These are phyloP conservation scores for Manis pentadactyla DNA, from an alignment of 2,797 vertebrate genomes.

Conservation along the genomic window DNA sequence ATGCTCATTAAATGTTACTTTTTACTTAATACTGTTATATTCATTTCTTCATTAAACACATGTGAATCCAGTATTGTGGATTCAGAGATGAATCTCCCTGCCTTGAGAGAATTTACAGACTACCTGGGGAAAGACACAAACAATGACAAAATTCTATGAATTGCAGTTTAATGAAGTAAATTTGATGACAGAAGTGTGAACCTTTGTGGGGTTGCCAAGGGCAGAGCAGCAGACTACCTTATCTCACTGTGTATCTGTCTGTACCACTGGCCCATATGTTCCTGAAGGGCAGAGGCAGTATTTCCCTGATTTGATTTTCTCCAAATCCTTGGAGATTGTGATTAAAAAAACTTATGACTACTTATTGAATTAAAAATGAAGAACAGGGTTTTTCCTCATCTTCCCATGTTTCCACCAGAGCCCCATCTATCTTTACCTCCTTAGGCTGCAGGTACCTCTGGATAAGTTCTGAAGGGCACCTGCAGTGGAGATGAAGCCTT, in stretches of 20 bases:
- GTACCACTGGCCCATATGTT: accelerated
- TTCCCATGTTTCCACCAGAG: neutral
- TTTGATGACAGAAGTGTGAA: neutral
- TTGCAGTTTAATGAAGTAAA: neutral
- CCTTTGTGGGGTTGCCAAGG: neutral
- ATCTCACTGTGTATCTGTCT: too few relatives aligned
- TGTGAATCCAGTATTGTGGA: neutral
- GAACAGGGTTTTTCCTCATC: neutral
- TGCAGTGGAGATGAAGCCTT: neutral
- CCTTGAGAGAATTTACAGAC: neutral
- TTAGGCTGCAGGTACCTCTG: neutral
- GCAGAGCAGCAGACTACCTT: neutral
- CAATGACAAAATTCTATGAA: neutral
- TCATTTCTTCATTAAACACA: neutral
- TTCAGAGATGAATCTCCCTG: neutral
- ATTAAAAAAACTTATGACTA: neutral
- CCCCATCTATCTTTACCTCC: neutral
- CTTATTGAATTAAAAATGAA: neutral
- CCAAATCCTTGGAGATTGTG: neutral
- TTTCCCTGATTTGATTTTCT: neutral
- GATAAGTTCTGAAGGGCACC: constrained; percentile 29
- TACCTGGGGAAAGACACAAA: neutral
- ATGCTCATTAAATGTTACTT: neutral
- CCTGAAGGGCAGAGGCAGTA: neutral
- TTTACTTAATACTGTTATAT: neutral